Conservation (phyloP, 2,888 invertebrate genomes). For the Apamea anceps region DNA sequence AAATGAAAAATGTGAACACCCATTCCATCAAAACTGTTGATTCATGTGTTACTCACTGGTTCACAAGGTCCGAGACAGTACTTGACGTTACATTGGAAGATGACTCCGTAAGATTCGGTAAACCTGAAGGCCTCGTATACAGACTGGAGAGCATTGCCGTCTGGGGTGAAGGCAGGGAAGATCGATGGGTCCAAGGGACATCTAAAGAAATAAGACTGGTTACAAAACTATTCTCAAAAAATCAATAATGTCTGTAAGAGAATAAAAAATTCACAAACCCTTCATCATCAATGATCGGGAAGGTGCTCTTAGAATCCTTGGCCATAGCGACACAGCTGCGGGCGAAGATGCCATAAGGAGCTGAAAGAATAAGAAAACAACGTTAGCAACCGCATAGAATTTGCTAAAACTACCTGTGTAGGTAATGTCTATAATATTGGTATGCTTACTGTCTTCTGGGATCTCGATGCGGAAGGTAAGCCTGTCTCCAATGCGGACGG, state of each 20-base stretch:
- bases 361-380: conserved; percentile 85
- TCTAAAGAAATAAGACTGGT: conserved; percentile 78
- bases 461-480: conserved; percentile 99
- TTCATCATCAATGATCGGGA: conserved; percentile 98
- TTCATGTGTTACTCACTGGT: conserved; percentile 91
- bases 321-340: conserved; percentile 99
- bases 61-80: conserved; percentile 98
- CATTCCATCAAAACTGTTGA: conserved; percentile 42
- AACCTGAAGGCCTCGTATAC: conserved; percentile 98
- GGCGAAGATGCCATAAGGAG: conserved; percentile 98
- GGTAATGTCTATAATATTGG: conserved; percentile 22
- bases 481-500: conserved; percentile 98
- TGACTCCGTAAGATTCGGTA: conserved; percentile 98
- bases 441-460: conserved; percentile 96
- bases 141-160: conserved; percentile 97
- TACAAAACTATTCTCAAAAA: not conserved
- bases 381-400: conserved; percentile 30
- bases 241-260: not conserved
- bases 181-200: conserved; percentile 98
- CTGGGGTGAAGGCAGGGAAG: conserved; percentile 97
- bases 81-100: conserved; percentile 99
- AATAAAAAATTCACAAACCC: conserved; percentile 90
- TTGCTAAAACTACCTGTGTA: not conserved
- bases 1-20: conserved; percentile 49
- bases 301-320: conserved; percentile 98